Conservation (phyloP, 2,113 vertebrate species). For the Poeciliopsis prolifica region DNA sequence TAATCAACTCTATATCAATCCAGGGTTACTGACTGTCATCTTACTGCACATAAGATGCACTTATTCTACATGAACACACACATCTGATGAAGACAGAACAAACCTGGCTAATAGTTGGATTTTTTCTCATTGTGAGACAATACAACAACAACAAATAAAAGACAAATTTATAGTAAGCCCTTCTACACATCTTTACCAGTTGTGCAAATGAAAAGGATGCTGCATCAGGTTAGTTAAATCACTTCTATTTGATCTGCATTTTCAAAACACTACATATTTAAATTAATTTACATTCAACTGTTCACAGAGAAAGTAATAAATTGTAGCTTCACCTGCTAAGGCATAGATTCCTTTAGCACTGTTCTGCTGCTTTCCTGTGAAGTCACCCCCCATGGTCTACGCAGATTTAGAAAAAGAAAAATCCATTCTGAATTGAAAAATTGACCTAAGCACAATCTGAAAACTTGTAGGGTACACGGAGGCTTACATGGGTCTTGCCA, state of each 20-base stretch:
- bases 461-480: background rate
- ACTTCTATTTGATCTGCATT: background rate
- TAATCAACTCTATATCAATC: too few relatives aligned
- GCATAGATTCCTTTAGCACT: constrained; percentile 93
- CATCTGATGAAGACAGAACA: background rate
- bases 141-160: background rate
- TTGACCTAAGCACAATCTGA: background rate
- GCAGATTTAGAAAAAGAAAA: background rate
- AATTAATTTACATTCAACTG: background rate
- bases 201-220: too few relatives aligned
- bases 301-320: background rate
- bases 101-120: background rate
- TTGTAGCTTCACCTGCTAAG: constrained; percentile 85
- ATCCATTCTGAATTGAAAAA: background rate
- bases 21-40: too few relatives aligned
- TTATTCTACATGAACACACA: background rate
- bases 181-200: background rate
- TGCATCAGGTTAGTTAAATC: background rate
- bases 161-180: background rate
- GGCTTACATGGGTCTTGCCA: constrained; percentile 95
- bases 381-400: constrained; percentile 97
- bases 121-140: background rate
- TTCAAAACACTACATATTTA: background rate
- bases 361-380: constrained; percentile 87
- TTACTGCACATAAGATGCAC: too few relatives aligned